These are phyloP conservation scores for Drosophila suzukii DNA, from an alignment of 1,140 invertebrate species.

Conservation along the genomic window DNA sequence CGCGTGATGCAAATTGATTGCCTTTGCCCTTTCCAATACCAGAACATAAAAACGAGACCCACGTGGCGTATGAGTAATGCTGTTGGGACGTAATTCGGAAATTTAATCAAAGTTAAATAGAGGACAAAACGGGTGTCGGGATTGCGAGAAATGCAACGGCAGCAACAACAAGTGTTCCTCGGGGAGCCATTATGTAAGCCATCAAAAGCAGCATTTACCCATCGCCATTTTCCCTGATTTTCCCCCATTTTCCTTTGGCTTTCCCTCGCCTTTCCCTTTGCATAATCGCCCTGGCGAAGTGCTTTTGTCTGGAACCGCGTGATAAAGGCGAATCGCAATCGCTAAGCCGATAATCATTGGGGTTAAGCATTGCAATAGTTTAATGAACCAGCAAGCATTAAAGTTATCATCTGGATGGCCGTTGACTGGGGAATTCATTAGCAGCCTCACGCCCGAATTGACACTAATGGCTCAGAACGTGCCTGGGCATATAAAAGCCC, in stretches of 20 bases:
- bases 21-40: conserved; percentile 12
- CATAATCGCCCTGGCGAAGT: conserved; percentile 41
- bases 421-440: conserved; percentile 35
- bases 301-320: conserved; percentile 41
- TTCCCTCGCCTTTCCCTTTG: conserved; percentile 8
- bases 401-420: conserved; percentile 43
- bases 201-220: conserved; percentile 29
- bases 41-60: neutral
- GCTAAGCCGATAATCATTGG: conserved; percentile 35
- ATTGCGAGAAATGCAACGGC: conserved; percentile 5
- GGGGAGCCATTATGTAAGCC: conserved; percentile 27
- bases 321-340: conserved; percentile 40
- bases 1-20: conserved; percentile 59
- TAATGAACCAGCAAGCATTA: conserved; percentile 50
- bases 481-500: conserved; percentile 37
- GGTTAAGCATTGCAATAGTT: conserved; percentile 48
- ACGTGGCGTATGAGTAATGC: conserved; percentile 28
- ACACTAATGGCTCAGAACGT: conserved; percentile 61
- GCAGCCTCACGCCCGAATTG: conserved; percentile 35
- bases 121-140: neutral
- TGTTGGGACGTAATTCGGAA: conserved; percentile 2
- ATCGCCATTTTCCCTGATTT: conserved; percentile 7
- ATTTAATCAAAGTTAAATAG: conserved; percentile 51
- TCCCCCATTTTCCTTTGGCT: neutral
- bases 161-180: conserved; percentile 16